Evolutionary conservation across 2,797 vertebrate genomes (phyloP).

Genomic region (Myotis daubentonii): DNA sequence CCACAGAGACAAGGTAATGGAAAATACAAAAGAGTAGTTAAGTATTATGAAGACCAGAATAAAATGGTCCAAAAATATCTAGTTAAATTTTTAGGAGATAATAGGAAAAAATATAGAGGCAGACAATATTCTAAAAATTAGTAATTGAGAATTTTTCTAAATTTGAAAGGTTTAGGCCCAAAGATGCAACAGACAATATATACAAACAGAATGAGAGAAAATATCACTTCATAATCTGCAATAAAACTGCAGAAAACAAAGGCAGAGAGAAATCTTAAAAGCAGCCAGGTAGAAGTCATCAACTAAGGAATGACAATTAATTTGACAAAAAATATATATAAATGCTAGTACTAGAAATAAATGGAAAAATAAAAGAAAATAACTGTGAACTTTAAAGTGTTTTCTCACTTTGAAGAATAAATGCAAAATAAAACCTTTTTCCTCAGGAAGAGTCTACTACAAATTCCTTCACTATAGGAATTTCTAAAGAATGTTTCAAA

Average conservation of each 20-base stretch:
- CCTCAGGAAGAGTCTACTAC: not conserved
- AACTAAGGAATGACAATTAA: not conserved
- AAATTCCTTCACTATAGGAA: not conserved
- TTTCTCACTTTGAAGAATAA: not conserved
- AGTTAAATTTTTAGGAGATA: not conserved
- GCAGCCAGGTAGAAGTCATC: not conserved
- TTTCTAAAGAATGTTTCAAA: not conserved
- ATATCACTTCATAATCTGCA: not conserved
- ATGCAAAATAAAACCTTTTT: not conserved
- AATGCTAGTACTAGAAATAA: not conserved
- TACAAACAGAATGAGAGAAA: not conserved
- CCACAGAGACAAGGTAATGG: not conserved
- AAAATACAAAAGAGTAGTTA: not conserved
- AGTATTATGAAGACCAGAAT: not conserved
- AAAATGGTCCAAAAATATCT: not conserved
- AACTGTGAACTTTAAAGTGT: not conserved
- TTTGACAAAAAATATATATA: not conserved
- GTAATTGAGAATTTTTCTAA: not conserved
- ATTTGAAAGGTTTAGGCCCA: not conserved
- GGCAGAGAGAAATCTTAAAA: not conserved
- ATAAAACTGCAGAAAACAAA: conserved; percentile 34
- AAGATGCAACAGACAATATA: not conserved
- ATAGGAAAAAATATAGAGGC: not conserved
- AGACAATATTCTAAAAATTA: not conserved
- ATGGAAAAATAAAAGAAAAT: not conserved